Percentiles rank a stretch among this genome's conserved stretches.
Evolutionary conservation across 2,888 invertebrate genomes (phyloP).

Genomic region (Drosophila meridionalis): DNA sequence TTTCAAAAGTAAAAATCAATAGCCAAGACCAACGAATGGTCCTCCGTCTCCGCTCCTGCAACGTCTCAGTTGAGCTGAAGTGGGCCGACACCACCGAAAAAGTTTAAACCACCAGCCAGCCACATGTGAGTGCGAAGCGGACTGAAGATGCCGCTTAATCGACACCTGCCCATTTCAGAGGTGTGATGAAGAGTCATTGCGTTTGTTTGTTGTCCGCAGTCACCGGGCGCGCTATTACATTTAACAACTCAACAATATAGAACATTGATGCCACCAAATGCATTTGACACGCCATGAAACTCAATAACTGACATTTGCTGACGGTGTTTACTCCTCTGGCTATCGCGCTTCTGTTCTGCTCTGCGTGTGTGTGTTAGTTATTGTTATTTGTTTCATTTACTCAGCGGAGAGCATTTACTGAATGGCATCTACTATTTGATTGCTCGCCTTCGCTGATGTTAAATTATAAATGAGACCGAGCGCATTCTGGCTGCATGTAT

Average conservation of each 20-base stretch:
- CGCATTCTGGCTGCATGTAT: background rate
- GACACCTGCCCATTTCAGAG: conserved; percentile 38
- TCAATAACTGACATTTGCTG: conserved; percentile 31
- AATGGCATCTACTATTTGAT: conserved; percentile 27
- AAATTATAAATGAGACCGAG: conserved; percentile 7
- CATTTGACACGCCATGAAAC: conserved; percentile 72
- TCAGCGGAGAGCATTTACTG: conserved; percentile 36
- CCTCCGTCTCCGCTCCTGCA: conserved; percentile 22
- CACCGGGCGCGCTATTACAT: conserved; percentile 16
- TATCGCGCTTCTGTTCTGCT: conserved; percentile 8
- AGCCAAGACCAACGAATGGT: conserved; percentile 45
- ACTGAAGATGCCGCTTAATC: conserved; percentile 44
- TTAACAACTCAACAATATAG: conserved; percentile 28
- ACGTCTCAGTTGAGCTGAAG: conserved; percentile 16
- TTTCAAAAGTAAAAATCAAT: conserved; percentile 79
- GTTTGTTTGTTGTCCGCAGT: conserved; percentile 7
- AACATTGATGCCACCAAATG: conserved; percentile 56
- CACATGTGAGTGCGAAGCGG: conserved; percentile 42
- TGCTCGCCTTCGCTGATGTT: conserved; percentile 15
- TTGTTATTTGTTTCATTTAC: conserved; percentile 50
- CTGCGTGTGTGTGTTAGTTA: conserved; percentile 19
- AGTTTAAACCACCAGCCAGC: conserved; percentile 21
- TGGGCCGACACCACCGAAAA: conserved; percentile 15
- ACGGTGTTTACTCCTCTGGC: conserved; percentile 7
- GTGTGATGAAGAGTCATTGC: conserved; percentile 39